A percentile compares a stretch with the other conserved stretches of the same genome.
Conservation (phyloP, 2,113 vertebrate genomes). For the Geococcyx californianus region DNA sequence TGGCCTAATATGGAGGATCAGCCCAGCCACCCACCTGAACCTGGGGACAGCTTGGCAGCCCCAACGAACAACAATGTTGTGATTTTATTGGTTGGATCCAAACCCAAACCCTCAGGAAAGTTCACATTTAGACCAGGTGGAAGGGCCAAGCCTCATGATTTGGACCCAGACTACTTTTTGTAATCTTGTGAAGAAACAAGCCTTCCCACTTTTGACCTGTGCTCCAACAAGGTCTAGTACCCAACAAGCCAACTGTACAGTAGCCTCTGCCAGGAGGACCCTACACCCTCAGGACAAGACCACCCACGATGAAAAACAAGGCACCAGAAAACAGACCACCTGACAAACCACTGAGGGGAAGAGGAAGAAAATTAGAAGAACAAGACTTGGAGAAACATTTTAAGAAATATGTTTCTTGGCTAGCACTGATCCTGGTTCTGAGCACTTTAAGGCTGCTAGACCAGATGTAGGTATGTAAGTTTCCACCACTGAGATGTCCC, state of each 20-base stretch:
- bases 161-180: background rate
- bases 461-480: too few relatives aligned
- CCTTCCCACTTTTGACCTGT: background rate
- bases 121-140: background rate
- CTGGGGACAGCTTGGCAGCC: background rate
- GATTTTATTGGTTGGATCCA: background rate
- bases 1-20: background rate
- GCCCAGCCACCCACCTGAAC: conserved; percentile 15
- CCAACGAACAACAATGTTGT: rapidly evolving
- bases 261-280: background rate
- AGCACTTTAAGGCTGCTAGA: background rate
- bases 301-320: background rate
- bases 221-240: rapidly evolving
- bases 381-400: background rate
- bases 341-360: background rate
- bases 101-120: background rate
- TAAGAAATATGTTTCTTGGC: background rate
- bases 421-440: background rate
- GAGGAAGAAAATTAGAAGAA: background rate
- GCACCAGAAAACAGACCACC: background rate
- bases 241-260: background rate
- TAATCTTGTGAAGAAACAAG: background rate
- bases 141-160: background rate
- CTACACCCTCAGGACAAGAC: background rate
- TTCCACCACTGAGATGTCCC: rapidly evolving